Percentiles rank a stretch among this genome's conserved stretches.
These are phyloP conservation scores for Phallusia fumigata DNA, from an alignment of 23 tunicate genomes.

Conservation along the genomic window DNA sequence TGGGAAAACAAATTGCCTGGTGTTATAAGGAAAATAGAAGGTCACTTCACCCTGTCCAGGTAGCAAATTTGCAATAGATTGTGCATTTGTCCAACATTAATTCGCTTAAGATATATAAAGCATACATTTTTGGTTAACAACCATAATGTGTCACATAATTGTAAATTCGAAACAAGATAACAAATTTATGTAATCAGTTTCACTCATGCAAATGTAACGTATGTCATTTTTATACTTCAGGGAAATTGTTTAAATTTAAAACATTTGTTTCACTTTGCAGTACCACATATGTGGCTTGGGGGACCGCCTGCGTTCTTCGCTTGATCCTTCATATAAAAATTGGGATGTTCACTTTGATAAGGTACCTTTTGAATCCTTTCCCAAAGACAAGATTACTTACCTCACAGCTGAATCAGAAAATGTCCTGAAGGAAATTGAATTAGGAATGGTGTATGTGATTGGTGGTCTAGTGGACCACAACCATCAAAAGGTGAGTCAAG, in stretches of 20 bases:
- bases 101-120: too few relatives aligned
- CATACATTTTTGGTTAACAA: too few relatives aligned
- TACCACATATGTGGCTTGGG: conserved; percentile 77
- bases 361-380: conserved; percentile 20
- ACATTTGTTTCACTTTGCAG: conserved; percentile 43
- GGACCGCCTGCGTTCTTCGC: conserved; percentile 29
- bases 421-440: conserved; percentile 34
- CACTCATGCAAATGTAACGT: too few relatives aligned
- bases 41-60: conserved; percentile 70
- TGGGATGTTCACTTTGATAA: conserved; percentile 91
- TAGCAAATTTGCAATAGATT: too few relatives aligned
- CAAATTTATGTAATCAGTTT: too few relatives aligned
- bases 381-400: conserved; percentile 52
- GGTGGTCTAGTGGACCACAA: conserved; percentile 96
- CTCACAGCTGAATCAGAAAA: conserved; percentile 72
- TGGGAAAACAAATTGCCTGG: conserved; percentile 84
- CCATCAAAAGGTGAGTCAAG: conserved; percentile 59
- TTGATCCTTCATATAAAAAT: conserved; percentile 71
- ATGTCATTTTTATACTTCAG: too few relatives aligned
- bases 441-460: conserved; percentile 81
- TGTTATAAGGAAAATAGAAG: conserved; percentile 90
- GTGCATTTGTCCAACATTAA: too few relatives aligned
- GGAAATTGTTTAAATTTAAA: too few relatives aligned
- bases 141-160: too few relatives aligned
- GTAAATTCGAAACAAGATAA: too few relatives aligned